Percentiles rank a stretch among this genome's conserved stretches.
These are phyloP conservation scores for Champsocephalus gunnari DNA, from an alignment of 2,797 vertebrate genomes.

Conservation along the genomic window DNA sequence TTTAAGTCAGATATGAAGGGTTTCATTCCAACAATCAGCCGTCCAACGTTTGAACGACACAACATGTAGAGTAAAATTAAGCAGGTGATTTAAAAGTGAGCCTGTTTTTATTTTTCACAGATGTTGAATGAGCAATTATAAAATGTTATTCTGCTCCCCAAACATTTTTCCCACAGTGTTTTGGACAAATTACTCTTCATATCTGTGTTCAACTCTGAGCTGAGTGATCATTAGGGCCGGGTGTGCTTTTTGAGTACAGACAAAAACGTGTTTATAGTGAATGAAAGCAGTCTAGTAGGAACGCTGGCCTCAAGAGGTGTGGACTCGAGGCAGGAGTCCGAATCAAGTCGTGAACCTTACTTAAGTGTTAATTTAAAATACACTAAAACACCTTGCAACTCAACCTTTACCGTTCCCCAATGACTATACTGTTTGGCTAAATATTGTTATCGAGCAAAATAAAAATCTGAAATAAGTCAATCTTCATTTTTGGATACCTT, in stretches of 20 bases:
- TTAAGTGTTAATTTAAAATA: not conserved
- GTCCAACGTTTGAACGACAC: conserved; percentile 25
- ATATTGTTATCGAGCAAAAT: not conserved
- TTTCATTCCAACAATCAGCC: conserved; percentile 62
- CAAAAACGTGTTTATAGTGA: not conserved
- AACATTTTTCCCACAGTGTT: conserved; percentile 19
- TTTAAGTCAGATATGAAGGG: conserved; percentile 53
- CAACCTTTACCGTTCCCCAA: not conserved
- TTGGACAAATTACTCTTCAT: conserved; percentile 52
- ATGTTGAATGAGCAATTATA: conserved; percentile 25
- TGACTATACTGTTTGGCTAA: not conserved
- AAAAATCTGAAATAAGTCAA: not conserved
- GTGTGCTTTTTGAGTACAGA: not conserved
- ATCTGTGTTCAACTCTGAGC: conserved; percentile 43
- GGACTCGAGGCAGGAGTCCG: not conserved
- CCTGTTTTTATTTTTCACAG: conserved; percentile 37
- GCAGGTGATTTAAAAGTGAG: conserved; percentile 25
- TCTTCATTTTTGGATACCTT: too few species aligned
- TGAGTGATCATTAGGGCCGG: conserved; percentile 37
- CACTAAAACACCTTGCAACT: not conserved
- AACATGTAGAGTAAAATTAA: conserved; percentile 14
- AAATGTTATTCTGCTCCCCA: conserved; percentile 7
- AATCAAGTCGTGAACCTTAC: not conserved
- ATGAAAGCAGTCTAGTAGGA: not conserved
- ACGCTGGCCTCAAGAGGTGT: conserved; percentile 7